phyloP scores from a whole-genome alignment of 2,113 vertebrate genomes.

The Elgaria multicarinata region DNA sequence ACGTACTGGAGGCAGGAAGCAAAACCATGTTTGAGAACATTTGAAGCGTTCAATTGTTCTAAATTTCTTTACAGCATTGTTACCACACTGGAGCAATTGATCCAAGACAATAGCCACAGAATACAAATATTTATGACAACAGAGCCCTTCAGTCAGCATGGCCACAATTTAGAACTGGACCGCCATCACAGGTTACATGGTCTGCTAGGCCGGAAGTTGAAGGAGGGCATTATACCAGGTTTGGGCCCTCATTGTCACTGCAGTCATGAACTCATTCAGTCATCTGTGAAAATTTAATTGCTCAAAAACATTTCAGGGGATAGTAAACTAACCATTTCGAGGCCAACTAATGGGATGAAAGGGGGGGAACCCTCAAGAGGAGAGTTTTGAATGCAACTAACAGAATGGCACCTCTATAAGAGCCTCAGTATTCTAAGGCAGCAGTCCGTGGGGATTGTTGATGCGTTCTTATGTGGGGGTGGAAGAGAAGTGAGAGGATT shows the following conservation, averaged over 20 bases:
- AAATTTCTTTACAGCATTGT: background rate
- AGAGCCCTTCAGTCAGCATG: background rate
- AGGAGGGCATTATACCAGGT: background rate
- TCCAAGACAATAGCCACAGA: background rate
- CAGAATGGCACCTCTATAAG: background rate
- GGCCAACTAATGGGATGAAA: background rate
- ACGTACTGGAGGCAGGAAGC: background rate
- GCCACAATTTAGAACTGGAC: background rate
- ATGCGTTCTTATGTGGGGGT: background rate
- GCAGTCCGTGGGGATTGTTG: constrained; percentile 5
- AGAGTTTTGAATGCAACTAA: background rate
- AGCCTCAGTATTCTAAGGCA: background rate
- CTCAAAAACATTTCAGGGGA: background rate
- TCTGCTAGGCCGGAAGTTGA: background rate
- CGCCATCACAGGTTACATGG: background rate
- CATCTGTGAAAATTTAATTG: background rate
- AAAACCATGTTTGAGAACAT: background rate
- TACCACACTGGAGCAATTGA: background rate
- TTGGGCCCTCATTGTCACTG: too few relatives aligned
- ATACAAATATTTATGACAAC: background rate
- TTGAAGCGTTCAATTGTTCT: background rate
- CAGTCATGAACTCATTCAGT: background rate
- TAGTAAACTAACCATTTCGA: background rate
- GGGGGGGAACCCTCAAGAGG: background rate
- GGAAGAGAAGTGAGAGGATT: background rate